Percentiles rank a stretch among this genome's conserved stretches.
Conservation (phyloP, 64 coral and sea anemone species). For the Stichodactyla helianthus region DNA sequence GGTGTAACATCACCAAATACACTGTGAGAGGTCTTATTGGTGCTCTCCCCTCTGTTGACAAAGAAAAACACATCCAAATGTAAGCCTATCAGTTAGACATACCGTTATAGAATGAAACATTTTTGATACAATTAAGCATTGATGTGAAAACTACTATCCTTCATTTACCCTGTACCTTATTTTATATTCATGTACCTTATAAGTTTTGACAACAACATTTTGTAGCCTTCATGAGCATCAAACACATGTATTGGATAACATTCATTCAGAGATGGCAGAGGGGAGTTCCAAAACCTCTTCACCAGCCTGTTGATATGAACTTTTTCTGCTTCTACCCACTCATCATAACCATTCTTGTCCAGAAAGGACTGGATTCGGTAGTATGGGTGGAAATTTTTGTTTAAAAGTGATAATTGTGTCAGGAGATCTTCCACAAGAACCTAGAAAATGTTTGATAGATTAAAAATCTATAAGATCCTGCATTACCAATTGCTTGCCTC, state of each 20-base stretch:
- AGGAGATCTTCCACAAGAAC: conserved; percentile 62
- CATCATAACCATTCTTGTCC: conserved; percentile 81
- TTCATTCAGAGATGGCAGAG: conserved; percentile 42
- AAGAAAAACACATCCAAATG: not conserved
- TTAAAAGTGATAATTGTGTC: conserved; percentile 42
- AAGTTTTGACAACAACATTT: conserved; percentile 50
- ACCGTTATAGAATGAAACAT: no score
- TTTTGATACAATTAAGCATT: no score
- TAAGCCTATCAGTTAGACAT: no score
- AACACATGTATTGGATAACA: conserved; percentile 32
- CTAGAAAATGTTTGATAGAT: conserved; percentile 5
- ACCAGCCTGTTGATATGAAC: conserved; percentile 53
- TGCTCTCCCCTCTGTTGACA: conserved; percentile 57
- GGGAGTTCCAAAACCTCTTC: conserved; percentile 66
- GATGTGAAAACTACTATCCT: no score
- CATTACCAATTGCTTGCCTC: not conserved
- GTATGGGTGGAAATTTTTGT: conserved; percentile 74
- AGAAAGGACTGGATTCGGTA: conserved; percentile 81
- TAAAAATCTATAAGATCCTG: not conserved
- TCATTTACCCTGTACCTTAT: no score
- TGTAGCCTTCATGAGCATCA: conserved; percentile 69
- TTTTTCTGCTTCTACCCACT: conserved; percentile 70
- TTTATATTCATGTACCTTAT: conserved; percentile 43
- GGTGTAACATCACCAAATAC: conserved; percentile 48
- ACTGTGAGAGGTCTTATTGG: conserved; percentile 15